phyloP scores from a whole-genome alignment of 2,797 vertebrate genomes.

The Eleutherodactylus coqui region DNA sequence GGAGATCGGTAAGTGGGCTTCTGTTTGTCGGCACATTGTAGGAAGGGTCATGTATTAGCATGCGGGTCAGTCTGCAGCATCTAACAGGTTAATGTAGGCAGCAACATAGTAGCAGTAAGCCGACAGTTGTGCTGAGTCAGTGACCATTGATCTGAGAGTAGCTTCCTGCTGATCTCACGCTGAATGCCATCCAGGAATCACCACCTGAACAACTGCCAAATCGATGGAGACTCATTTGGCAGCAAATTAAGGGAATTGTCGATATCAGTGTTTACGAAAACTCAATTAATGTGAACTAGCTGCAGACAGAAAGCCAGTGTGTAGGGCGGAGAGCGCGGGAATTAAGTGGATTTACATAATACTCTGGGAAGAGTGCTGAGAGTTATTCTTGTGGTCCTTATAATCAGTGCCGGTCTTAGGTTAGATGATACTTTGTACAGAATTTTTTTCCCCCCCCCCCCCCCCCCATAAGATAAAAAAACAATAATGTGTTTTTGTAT shows the following conservation, averaged over 20 bases:
- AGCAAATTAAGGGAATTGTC: constrained; percentile 53
- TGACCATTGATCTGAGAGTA: constrained; percentile 54
- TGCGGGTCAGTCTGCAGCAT: background rate
- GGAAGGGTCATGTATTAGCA: background rate
- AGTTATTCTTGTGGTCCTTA: no score
- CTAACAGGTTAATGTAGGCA: constrained; percentile 26
- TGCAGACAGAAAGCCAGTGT: background rate
- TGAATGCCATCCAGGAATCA: constrained; percentile 59
- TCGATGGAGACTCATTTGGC: constrained; percentile 57
- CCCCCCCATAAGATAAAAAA: no score
- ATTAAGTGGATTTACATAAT: background rate
- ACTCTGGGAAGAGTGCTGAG: background rate
- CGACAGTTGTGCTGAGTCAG: constrained; percentile 56
- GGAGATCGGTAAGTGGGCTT: background rate
- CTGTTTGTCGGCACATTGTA: background rate
- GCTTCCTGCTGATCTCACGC: constrained; percentile 61
- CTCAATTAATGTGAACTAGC: constrained; percentile 48
- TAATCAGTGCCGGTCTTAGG: no score
- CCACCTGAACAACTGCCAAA: constrained; percentile 58
- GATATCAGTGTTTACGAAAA: constrained; percentile 61
- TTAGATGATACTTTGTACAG: no score
- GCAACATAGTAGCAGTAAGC: constrained; percentile 25
- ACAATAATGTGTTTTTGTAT: no score
- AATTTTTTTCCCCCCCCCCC: no score
- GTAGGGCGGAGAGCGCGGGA: background rate